Conservation (phyloP, 2,888 invertebrate species). For the Amphipoea oculea region DNA sequence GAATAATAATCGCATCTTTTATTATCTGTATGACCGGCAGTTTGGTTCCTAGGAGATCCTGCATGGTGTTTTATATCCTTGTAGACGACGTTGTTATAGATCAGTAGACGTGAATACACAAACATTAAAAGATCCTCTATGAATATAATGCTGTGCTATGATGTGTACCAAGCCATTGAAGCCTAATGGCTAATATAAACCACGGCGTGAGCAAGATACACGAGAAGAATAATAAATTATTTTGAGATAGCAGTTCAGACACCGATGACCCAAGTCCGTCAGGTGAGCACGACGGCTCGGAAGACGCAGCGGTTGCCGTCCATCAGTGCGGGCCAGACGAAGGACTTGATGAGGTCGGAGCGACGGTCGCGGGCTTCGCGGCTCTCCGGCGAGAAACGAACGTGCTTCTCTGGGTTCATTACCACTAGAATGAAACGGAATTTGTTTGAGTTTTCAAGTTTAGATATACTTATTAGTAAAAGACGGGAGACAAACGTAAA, state of each 20-base stretch:
- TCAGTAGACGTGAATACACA: not conserved
- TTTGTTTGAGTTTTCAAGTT: not conserved
- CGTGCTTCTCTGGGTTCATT: conserved; percentile 94
- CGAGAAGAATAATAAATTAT: conserved; percentile 13
- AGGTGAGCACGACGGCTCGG: conserved; percentile 96
- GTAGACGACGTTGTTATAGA: not conserved
- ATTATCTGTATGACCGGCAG: not conserved
- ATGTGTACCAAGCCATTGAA: not conserved
- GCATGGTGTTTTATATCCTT: not conserved
- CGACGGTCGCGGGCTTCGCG: conserved; percentile 93
- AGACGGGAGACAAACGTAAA: not conserved
- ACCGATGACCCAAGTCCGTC: conserved; percentile 71
- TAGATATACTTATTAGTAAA: not conserved
- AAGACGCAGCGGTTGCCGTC: conserved; percentile 94
- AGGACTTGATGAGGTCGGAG: conserved; percentile 94
- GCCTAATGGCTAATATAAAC: not conserved
- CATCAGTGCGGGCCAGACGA: conserved; percentile 96
- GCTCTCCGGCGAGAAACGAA: conserved; percentile 89
- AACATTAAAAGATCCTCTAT: not conserved
- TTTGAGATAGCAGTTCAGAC: not conserved
- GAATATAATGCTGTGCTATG: not conserved
- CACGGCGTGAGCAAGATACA: not conserved
- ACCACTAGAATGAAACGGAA: conserved; percentile 84
- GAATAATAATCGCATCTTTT: not conserved
- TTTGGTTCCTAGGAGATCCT: not conserved